Conservation (phyloP, 35 echinoderm and acorn worm species). For the Apostichopus californicus region DNA sequence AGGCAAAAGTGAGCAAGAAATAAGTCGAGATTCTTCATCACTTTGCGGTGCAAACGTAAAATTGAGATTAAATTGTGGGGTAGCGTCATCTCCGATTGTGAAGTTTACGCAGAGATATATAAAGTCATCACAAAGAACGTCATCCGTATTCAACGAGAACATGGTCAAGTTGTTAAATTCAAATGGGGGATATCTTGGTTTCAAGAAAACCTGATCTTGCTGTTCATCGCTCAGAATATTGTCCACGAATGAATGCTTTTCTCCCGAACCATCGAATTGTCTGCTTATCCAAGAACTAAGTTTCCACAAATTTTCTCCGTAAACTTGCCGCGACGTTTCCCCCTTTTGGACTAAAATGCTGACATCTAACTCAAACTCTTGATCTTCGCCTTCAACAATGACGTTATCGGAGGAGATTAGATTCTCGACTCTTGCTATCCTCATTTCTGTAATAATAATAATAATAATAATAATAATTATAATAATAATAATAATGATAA, state of each 20-base stretch:
- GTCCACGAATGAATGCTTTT: conserved; percentile 1
- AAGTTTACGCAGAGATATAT: conserved; percentile 41
- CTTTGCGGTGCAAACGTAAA: not conserved
- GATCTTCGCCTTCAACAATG: not conserved
- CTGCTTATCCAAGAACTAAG: conserved; percentile 42
- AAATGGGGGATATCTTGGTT: conserved; percentile 36
- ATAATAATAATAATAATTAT: not conserved
- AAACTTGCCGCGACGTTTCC: conserved; percentile 19
- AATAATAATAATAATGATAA: not conserved
- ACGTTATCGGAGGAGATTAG: not conserved
- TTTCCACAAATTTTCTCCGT: conserved; percentile 28
- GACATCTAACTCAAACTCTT: conserved; percentile 11
- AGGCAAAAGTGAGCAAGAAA: conserved; percentile 4
- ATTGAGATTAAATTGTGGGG: conserved; percentile 20
- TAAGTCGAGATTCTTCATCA: not conserved
- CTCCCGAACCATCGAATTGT: conserved; percentile 38
- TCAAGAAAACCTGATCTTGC: conserved; percentile 14
- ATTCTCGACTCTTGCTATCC: conserved; percentile 20
- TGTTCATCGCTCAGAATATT: conserved; percentile 15
- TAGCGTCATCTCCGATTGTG: not conserved
- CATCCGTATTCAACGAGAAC: not conserved
- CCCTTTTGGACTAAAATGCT: not conserved
- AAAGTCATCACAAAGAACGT: conserved; percentile 11
- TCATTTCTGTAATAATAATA: conserved; percentile 30
- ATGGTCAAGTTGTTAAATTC: not conserved